Conservation (phyloP, 2,888 invertebrate genomes). For the Dryomyza anilis region DNA sequence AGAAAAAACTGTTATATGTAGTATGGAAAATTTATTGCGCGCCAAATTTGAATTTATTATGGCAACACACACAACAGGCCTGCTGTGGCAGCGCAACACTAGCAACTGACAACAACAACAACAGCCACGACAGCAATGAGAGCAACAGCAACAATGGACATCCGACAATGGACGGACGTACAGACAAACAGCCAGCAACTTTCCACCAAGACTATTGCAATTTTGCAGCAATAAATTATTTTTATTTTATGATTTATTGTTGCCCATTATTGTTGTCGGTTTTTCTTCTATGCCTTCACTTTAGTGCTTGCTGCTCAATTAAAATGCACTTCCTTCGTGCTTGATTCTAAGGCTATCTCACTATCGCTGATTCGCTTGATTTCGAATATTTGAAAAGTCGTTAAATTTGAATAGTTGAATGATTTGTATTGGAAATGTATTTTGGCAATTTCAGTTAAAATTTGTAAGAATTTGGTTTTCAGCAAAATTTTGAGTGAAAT, state of each 20-base stretch:
- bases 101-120: slow-evolving; percentile 10
- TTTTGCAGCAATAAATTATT: slow-evolving; percentile 20
- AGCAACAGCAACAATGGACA: not conserved
- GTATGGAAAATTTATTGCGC: slow-evolving; percentile 48
- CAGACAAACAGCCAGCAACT: not conserved
- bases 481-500: too few relatives aligned
- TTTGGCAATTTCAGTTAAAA: too few relatives aligned
- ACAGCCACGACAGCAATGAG: not conserved
- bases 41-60: slow-evolving; percentile 57
- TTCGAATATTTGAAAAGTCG: too few relatives aligned
- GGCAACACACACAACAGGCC: slow-evolving; percentile 27
- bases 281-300: not conserved
- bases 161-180: too few relatives aligned
- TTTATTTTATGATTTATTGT: slow-evolving; percentile 20
- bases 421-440: too few relatives aligned
- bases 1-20: too few relatives aligned
- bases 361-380: not conserved
- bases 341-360: not conserved
- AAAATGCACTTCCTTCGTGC: not conserved
- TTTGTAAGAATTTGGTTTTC: too few relatives aligned
- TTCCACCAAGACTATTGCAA: slow-evolving; percentile 11
- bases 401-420: too few relatives aligned
- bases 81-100: slow-evolving; percentile 1
- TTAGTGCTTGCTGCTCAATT: not conserved
- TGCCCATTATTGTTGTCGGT: not conserved